Base-by-base conservation (phyloP, 2,113 vertebrate genomes). In the Dipodomys ordii region DNA sequence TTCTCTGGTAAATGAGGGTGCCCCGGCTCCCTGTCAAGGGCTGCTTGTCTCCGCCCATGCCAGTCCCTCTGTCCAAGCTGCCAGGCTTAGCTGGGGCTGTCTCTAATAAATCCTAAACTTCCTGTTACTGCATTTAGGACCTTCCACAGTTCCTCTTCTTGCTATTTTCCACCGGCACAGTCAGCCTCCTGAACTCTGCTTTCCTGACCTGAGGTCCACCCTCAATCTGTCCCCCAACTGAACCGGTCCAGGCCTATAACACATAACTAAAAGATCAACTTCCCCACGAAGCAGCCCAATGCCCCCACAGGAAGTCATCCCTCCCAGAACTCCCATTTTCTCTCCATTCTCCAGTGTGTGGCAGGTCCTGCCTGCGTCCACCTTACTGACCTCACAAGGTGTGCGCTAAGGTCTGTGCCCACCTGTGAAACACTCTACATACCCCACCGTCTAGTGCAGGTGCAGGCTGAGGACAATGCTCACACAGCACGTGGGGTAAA, bases 401-500 rank as follows among this genome's bases (percentile, higher is more conserved):
- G 7, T 6, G 32, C 32, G 30, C 69, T 46, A 32, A 72, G 64
- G 28, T 11, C 0, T 2, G 67, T 3, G 7, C 22, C 69, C 28
- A 22, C 6, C 32, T 2, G 0, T 6, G 11, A 62, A 8, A 11
- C 1, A 13, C 44, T 49, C 23, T 25, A 7, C 6, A 27, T 7
- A 7, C 16, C 11, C 79, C 23, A 28, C 0, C 39, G 39, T 39
- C 39, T 39, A 39, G 5, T 39, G 39, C 39, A 39, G 39, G 32
- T 64, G 30, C 27, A 6, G 39, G 39, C 20, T 28, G 39, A 44
- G 77, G 3, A 60, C 60, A 22, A 6, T 1, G 15, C 18, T 15
- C 30, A 4, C 53, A 23, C 25, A 67, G 18, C 20, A 53, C 1
- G 20, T 3, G 6, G 49, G 8, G 13, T 6, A 7, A 30, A n/a